These are phyloP conservation scores for Nicator chloris DNA, from an alignment of 2,113 vertebrate genomes.

Conservation along the genomic window DNA sequence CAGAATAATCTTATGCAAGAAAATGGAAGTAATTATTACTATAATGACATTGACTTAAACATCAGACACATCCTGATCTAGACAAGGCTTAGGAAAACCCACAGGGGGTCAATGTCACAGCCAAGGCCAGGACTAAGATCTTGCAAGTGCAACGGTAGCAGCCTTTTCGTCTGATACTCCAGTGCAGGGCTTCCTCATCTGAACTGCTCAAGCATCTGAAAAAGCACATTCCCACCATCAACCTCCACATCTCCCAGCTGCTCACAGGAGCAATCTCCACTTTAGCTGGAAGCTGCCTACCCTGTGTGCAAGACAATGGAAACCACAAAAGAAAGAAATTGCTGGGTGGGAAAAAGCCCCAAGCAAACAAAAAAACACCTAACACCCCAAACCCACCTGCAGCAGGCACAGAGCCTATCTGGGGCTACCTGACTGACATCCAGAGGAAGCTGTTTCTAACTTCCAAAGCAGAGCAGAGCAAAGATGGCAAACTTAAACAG, in stretches of 20 bases:
- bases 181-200: background rate
- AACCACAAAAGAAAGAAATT: background rate
- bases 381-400: background rate
- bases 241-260: background rate
- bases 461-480: background rate
- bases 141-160: accelerated
- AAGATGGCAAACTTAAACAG: background rate
- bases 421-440: background rate
- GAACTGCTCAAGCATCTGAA: background rate
- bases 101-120: background rate
- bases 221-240: background rate
- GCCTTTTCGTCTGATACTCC: background rate
- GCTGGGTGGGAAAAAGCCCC: background rate
- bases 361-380: background rate
- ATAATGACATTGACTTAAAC: background rate
- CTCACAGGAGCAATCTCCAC: background rate
- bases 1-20: background rate
- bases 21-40: background rate
- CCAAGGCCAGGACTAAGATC: background rate
- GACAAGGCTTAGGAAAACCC: background rate
- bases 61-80: background rate
- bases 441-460: background rate
- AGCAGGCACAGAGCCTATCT: background rate
- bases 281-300: background rate
- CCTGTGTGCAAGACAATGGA: background rate